Evolutionary conservation across 2,888 invertebrate species (phyloP).

Genomic region (Slavum lentiscoides): DNA sequence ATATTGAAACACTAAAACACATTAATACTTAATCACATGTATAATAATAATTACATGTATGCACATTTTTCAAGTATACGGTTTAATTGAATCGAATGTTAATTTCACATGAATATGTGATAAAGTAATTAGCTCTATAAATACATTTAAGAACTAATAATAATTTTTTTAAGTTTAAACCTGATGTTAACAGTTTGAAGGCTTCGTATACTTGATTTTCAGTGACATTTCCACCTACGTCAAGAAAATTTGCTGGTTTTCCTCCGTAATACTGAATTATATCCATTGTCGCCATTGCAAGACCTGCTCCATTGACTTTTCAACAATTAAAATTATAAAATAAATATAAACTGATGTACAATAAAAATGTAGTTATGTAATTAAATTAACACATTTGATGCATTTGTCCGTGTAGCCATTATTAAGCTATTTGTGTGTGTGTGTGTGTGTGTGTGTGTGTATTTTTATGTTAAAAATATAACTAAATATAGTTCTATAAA

Average conservation of each 20-base stretch:
- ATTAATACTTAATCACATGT: no score
- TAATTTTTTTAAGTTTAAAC: slow-evolving; percentile 58
- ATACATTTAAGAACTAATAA: not conserved
- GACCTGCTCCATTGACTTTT: slow-evolving; percentile 92
- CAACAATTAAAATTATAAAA: not conserved
- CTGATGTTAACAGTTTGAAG: slow-evolving; percentile 82
- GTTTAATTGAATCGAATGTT: no score
- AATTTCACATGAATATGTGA: no score
- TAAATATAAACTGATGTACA: not conserved
- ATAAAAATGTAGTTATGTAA: not conserved
- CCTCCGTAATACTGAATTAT: slow-evolving; percentile 96
- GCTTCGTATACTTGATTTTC: slow-evolving; percentile 93
- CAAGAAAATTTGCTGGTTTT: slow-evolving; percentile 95
- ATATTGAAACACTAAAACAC: no score
- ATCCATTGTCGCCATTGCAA: slow-evolving; percentile 99
- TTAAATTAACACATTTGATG: not conserved
- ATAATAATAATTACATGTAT: no score
- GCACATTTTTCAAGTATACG: no score
- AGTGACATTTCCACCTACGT: slow-evolving; percentile 94
- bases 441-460: no score
- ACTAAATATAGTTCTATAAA: no score
- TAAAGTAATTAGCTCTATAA: not conserved
- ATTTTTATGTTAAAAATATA: no score
- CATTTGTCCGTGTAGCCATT: no score
- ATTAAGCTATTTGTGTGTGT: no score